Conservation (phyloP, 2,888 invertebrate species). For the Mythimna ferrago region DNA sequence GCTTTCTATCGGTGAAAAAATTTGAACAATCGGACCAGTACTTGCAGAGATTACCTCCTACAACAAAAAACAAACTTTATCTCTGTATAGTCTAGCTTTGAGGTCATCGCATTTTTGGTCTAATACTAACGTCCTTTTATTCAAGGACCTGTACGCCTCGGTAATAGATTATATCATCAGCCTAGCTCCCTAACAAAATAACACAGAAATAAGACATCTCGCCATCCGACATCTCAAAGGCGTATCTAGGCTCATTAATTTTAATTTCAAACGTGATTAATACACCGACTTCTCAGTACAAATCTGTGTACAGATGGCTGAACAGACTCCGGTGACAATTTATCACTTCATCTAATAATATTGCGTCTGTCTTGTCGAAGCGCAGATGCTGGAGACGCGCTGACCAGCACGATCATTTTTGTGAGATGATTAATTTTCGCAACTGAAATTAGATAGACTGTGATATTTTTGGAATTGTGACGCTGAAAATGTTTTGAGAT, state of each 20-base stretch:
- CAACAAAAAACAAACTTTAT: too few relatives aligned
- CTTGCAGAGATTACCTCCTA: too few relatives aligned
- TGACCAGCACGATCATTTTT: conserved; percentile 64
- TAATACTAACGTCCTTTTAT: too few relatives aligned
- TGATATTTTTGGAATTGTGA: conserved; percentile 12
- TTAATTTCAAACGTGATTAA: conserved; percentile 58
- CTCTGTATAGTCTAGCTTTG: too few relatives aligned
- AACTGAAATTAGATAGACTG: conserved; percentile 17
- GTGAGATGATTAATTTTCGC: conserved; percentile 51
- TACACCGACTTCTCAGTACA: conserved; percentile 46
- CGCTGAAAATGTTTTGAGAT: background rate
- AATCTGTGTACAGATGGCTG: conserved; percentile 52
- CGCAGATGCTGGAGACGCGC: conserved; percentile 72
- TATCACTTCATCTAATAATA: conserved; percentile 76
- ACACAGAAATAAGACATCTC: background rate
- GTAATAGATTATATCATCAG: background rate
- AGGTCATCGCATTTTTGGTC: too few relatives aligned
- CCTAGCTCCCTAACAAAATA: background rate
- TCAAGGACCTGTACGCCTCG: too few relatives aligned
- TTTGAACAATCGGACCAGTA: too few relatives aligned
- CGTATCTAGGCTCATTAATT: conserved; percentile 54
- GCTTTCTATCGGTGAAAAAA: too few relatives aligned
- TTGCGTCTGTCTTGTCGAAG: conserved; percentile 72
- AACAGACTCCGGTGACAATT: conserved; percentile 69
- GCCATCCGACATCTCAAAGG: conserved; percentile 17